Evolutionary conservation across 2,888 invertebrate species (phyloP).

Genomic region (Drosophila acutilabella): DNA sequence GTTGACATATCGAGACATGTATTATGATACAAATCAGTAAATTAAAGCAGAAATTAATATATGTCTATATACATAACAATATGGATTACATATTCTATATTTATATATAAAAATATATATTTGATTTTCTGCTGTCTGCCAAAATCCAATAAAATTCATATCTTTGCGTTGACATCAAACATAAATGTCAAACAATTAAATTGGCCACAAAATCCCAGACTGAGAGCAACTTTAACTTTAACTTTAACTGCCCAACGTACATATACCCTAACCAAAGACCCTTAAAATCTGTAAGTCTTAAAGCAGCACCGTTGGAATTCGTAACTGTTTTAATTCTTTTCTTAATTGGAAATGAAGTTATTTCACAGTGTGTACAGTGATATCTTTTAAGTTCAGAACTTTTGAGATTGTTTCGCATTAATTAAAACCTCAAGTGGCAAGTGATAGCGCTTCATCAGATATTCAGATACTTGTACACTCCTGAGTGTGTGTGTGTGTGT

Average conservation of each 20-base stretch:
- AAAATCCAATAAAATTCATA: conserved; percentile 27
- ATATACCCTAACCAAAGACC: conserved; percentile 22
- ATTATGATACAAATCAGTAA: too few species aligned
- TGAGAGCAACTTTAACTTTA: conserved; percentile 16
- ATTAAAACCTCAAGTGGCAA: conserved; percentile 52
- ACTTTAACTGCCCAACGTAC: conserved; percentile 7
- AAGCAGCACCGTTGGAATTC: not conserved
- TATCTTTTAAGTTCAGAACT: not conserved
- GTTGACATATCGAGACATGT: conserved; percentile 28
- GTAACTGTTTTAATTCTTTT: not conserved
- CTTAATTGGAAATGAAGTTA: conserved; percentile 3
- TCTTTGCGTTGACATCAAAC: conserved; percentile 27
- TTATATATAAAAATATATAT: not conserved
- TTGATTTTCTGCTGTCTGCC: not conserved
- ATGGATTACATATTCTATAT: not conserved
- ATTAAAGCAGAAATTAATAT: not conserved
- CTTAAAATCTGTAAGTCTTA: not conserved
- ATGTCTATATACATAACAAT: too few species aligned
- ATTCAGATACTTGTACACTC: conserved; percentile 4
- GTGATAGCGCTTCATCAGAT: conserved; percentile 30
- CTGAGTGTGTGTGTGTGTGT: conserved; percentile 1
- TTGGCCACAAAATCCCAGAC: conserved; percentile 41
- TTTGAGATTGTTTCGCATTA: conserved; percentile 25
- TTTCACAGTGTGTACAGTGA: not conserved
- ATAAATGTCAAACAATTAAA: conserved; percentile 46